These are phyloP conservation scores for Drosophila repletoides DNA, from an alignment of 1,140 invertebrate species.

Conservation along the genomic window DNA sequence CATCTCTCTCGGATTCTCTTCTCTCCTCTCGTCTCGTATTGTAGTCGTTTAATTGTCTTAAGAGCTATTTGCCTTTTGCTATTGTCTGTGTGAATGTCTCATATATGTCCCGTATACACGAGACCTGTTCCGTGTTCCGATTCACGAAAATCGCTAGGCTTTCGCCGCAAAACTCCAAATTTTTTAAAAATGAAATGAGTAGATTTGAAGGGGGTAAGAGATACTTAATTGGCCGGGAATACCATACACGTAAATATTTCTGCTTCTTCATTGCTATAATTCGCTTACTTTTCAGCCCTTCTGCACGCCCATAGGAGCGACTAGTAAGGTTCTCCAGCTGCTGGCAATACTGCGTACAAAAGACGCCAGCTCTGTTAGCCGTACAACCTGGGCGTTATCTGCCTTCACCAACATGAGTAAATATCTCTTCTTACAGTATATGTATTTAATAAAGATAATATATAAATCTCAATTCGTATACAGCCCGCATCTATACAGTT, in stretches of 20 bases:
- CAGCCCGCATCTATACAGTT: conserved; percentile 87
- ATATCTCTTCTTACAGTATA: conserved; percentile 56
- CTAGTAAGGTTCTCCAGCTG: conserved; percentile 87
- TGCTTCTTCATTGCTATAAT: neutral
- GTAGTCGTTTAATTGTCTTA: conserved; percentile 27
- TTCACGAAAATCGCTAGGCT: too few relatives aligned
- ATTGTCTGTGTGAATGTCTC: neutral
- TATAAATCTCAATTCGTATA: conserved; percentile 41
- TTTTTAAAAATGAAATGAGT: too few relatives aligned
- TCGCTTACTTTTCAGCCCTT: conserved; percentile 84
- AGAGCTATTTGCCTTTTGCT: conserved; percentile 1
- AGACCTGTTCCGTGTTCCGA: too few relatives aligned
- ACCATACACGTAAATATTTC: too few relatives aligned
- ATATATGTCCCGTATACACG: too few relatives aligned
- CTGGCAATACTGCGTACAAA: conserved; percentile 85
- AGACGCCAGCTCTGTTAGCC: conserved; percentile 86
- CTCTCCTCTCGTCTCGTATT: too few relatives aligned
- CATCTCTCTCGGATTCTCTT: conserved; percentile 16
- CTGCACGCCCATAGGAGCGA: conserved; percentile 88
- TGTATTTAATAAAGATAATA: conserved; percentile 10
- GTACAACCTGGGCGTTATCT: conserved; percentile 88
- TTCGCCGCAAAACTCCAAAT: too few relatives aligned
- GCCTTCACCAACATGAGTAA: conserved; percentile 88
- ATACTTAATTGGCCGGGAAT: too few relatives aligned
- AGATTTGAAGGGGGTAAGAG: too few relatives aligned